Evolutionary conservation across 2,797 vertebrate genomes (phyloP), one percentile per base, ranked within the genome.

Genomic region (Peromyscus nudipes): DNA sequence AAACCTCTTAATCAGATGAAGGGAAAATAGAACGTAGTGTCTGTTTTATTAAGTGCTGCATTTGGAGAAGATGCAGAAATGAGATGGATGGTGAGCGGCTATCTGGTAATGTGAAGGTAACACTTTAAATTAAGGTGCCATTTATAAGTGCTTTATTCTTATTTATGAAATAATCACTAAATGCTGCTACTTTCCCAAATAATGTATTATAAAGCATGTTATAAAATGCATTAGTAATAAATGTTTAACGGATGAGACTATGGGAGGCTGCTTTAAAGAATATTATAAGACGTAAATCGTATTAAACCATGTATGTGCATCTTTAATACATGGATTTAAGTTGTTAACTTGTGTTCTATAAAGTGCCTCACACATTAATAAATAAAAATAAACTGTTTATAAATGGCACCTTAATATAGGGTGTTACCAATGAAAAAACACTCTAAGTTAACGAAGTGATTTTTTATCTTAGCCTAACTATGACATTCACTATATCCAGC

Each of bases 201-300:
- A 98, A 98, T 90, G 96, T 98, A 98, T 99, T 98, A 98, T 98
- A 98, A 98, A 98, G 98, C 96, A 92, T 98, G 98, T 98, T 98
- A 98, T 98, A 99, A 99, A 99, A 99, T 98, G 98, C 98, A 98
- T 98, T 99, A 98, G 98, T 98, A 99, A 98, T 99, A 99, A 99
- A 98, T 98, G 98, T 98, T 98, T 98, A 99, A 98, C 98, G 34
- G 98, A 99, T 98, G 98, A 98, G 98, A 97, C 97, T 96, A 98
- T 98, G 98, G 98, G 98, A 99, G 98, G 98, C 98, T 98, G 98
- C 98, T 98, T 98, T 98, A 98, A 98, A 98, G 97, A 98, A 98
- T 99, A 98, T 98, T 98, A 97, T 98, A 97, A 98, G 98, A 97
- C 2, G 89, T 98, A 99, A 99, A 99, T 99, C 96, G 96, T 98